Base-by-base conservation (phyloP, 2,113 vertebrate genomes). In the Boulengeromyrus knoepffleri region DNA sequence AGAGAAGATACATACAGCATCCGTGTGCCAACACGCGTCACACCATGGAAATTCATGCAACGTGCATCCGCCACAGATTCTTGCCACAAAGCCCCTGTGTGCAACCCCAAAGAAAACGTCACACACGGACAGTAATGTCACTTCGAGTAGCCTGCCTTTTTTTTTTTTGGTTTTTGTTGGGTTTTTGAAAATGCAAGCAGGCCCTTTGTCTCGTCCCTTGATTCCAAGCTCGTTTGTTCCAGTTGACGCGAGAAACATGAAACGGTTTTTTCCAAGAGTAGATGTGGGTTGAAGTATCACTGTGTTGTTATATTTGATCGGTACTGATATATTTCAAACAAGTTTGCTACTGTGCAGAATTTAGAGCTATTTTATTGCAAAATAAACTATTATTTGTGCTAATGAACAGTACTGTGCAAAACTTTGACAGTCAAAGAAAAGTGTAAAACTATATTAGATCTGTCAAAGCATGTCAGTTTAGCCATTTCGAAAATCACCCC, bases 1-100 rank as follows among this genome's bases (percentile, higher is more conserved):
- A 97, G 96, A 98, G 96, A 97, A 97, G 96, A 97, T 95, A 97
- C 95, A 97, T 94, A 98, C 96, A 97, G 95, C 96, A 97, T 97
- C 97, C 96, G 95, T 94, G 96, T 96, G 96, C 42, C 96, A 96
- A 95, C 96, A 96, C 95, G 92, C 95, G 95, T 96, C 95, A 97
- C 92, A 96, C 94, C 93, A 93, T 21, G 95, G 95, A 93, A 95
- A 95, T 93, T 94, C 97, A 97, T 98, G 97, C 97, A 97, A 94
- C 97, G 97, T 98, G 97, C 97, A 87, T 94, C 93, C 91, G 91
- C 92, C 95, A 88, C 93, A 92, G 94, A 95, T 94, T 96, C 96
- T 97, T 97, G 97, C 96, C 96, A 97, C 95, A 94, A 92, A 95
- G 93, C 95, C 95, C 92, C 95, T 92, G 95, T 94, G 96, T 95